Conservation (phyloP, 2,888 invertebrate genomes). For the Nephrotoma appendiculata region DNA sequence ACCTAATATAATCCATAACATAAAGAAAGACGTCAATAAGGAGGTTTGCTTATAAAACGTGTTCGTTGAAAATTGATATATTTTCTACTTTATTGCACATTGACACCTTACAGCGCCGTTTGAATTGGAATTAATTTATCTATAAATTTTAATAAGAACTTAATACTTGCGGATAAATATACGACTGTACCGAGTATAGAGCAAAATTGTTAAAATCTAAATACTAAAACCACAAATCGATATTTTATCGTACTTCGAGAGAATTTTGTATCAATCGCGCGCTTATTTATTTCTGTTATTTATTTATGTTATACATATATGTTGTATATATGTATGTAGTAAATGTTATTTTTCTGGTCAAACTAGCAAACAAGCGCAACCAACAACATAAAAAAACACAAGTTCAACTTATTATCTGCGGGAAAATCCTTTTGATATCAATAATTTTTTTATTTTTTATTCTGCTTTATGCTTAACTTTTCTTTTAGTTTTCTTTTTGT, state of each 20-base stretch:
- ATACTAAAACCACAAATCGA: too few relatives aligned
- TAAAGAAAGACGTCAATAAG: too few relatives aligned
- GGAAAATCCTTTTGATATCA: not conserved
- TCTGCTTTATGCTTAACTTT: not conserved
- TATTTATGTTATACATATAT: not conserved
- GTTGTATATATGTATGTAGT: not conserved
- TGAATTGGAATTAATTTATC: not conserved
- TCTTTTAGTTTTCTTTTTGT: not conserved
- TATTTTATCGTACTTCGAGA: not conserved
- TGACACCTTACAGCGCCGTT: not conserved
- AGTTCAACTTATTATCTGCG: not conserved
- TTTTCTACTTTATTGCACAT: not conserved
- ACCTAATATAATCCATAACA: too few relatives aligned
- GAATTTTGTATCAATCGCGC: not conserved
- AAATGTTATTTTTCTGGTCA: not conserved
- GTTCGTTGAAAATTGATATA: not conserved
- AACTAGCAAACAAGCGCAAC: not conserved
- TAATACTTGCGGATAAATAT: not conserved
- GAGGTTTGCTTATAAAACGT: not conserved
- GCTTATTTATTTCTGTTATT: not conserved
- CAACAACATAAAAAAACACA: not conserved
- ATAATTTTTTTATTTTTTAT: not conserved
- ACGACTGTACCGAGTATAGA: too few relatives aligned
- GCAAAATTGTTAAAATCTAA: not conserved
- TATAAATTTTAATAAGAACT: not conserved